Base-by-base conservation (phyloP, 2,888 invertebrate genomes). In the Autographa gamma region DNA sequence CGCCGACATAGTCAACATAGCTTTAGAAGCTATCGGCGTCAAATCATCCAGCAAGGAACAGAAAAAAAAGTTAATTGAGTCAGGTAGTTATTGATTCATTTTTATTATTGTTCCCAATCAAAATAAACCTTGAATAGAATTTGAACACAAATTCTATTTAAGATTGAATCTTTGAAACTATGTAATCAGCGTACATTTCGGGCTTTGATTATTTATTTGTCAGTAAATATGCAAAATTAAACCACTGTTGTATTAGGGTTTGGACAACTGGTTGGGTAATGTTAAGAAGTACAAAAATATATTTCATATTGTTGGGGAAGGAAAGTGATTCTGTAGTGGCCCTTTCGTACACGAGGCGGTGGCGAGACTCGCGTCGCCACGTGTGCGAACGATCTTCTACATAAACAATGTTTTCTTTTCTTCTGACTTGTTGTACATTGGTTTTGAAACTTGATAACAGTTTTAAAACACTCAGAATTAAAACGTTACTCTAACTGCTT, bases 1-100 rank as follows among this genome's bases (percentile, higher is more conserved):
- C 76, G 64, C 75, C 19, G 90, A 92, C 38, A 74, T 94, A 61
- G 60, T 93, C 48, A 81, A 88, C 70, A 78, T 84, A 63, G 90
- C 87, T 59, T 52, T 80, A 78, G 85, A 86, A 54, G 81, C 85
- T 19, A 73, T 70, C 78, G 74, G 76, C 76, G 79, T 71, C 59
- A 8, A 56, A 43, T n/a, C 60, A 60, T 7, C 63, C 68, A 48
- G 66, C 0, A 31, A 19, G 71, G 66, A 63, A 34, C 3, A 8
- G 56, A 66, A 65, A 58, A 13, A 38, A 56, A 69, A 66, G 19
- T 60, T 71, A 32, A 66, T 78, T 58, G 64, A 69, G 52, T 60
- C 87, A 90, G 90, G 90, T 90, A 90, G 84, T 80, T 85, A 85
- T 84, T 70, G 59, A 63, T 73, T 68, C 59, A 73, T 80, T 73